Evolutionary conservation across 2,113 vertebrate genomes (phyloP), one percentile per base, ranked within the genome.

Genomic region (Chinchilla lanigera): DNA sequence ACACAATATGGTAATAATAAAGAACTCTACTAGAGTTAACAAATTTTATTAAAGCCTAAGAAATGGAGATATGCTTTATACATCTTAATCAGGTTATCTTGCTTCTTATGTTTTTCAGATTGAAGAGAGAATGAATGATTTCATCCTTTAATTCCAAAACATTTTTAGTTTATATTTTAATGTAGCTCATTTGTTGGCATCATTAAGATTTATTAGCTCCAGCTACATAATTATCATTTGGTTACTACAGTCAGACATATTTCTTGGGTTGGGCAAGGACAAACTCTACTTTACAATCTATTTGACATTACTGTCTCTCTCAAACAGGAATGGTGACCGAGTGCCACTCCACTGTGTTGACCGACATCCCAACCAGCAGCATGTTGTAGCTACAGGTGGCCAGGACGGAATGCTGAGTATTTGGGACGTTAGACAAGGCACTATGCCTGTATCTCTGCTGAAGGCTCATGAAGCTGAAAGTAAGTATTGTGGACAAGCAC

Each of bases 351-450:
- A 99, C 98, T 99, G 99, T 86, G 99, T 99, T 86, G 99, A 99
- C 96, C 99, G 99, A 98, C 99, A 99, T 98, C 99, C 99, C 2
- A 99, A 99, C 98, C 99, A 99, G 92, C 99, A 99, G 98, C 99
- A 99, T 95, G 99, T 99, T 81, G 99, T 99, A 96, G 99, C 99
- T 77, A 98, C 98, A 0, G 99, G 99, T 19, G 99, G 99, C 87
- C 99, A 99, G 98, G 99, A 99, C 73, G 99, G 99, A 88, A 99
- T 99, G 99, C 98, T 99, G 92, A 99, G 99, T 95, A 99, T 99
- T 95, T 99, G 99, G 99, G 99, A 99, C 80, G 99, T 99, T 85
- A 99, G 99, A 97, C 99, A 99, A 95, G 99, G 99, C 87, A 99
- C 96, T 78, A 98, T 99, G 93, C 99, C 99, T 28, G 99, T 99